Base-by-base conservation (phyloP, 1,140 invertebrate genomes). In the Aphaenogaster rudis region DNA sequence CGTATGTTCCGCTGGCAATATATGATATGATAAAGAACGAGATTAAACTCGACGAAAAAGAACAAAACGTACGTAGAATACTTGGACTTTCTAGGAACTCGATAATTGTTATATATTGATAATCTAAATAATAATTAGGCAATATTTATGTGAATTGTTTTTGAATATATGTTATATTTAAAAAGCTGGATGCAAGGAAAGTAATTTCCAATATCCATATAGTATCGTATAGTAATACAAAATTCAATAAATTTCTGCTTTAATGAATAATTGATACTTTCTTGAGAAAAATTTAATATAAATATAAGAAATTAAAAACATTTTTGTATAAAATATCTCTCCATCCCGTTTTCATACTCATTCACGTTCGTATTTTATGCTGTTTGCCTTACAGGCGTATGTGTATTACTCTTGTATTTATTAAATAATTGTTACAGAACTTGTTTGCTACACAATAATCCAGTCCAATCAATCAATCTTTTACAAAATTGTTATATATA, bases 211-310 rank as follows among this genome's bases (percentile, higher is more conserved):
- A 74, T 28, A 45, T 42, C 33, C 9, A 3, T 4, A 6, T 39
- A 17, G 2, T n/a, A 7, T 8, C 42, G 33, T 36, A 28, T 15
- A 28, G 11, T 48, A 28, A 28, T 15, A n/a, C 13, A 28, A 69
- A 69, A 69, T 69, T 80, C 13, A 52, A 80, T 80, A 45, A 54
- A 69, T 54, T 36, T 80, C 13, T 63, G 28, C 13, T 54, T 69
- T 54, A 42, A 69, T 13, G 8, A 54, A 2, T 69, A 80, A 80
- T 54, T 54, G 13, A 80, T 69, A 36, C 28, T 72, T 71, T 66
- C 52, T 36, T 11, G 11, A 39, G 15, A 67, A 48, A 33, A n/a
- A 0, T 36, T 33, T 15, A 48, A 71, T 5, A 2, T 3, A 9
- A 66, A 66, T 1, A 48, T 66, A 39, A 17, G n/a, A 15, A 28